Evolutionary conservation across 2,888 invertebrate species (phyloP), one percentile per base, ranked within the genome.

Genomic region (Penaeus monodon): DNA sequence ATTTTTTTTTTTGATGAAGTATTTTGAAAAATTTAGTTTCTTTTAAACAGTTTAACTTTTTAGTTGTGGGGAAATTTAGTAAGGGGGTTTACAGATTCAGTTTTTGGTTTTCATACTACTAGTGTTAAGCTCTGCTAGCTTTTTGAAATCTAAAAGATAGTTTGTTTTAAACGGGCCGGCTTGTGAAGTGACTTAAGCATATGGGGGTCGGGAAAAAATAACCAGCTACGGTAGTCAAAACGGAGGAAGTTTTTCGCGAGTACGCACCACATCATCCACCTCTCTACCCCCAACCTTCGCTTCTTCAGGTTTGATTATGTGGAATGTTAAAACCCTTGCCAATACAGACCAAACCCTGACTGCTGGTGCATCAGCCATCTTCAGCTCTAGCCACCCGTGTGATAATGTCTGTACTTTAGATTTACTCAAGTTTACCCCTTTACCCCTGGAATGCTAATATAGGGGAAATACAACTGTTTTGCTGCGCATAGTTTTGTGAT

Each of bases 201-300:
- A 87, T 87, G 86, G 86, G 83, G 86, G 80, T 38, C 83, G 79
- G 38, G 73, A 74, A 24, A 76, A 86, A 12, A 84, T 88, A 66
- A 86, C 79, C 88, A 88, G 81, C 65, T 88, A 27, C 81, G 63
- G 88, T 88, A 68, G 88, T 49, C 85, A 86, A 88, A 74, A 88
- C 88, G 3, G 88, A 88, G 80, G 88, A 88, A 64, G 84, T 86
- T 68, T 88, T 88, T 70, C 88, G 88, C 12, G 88, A 33, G 88
- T 76, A n/a, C 85, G 88, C n/a, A 79, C 80, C 80, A 79, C 86
- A 38, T 68, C 88, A 20, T 78, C 82, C 70, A 88, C 81, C 70
- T 68, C 82, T 65, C 82, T 44, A 76, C 17, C 81, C 82, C 81
- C 80, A 82, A 83, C 83, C 86, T 87, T 57, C 70, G 82, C 73